Evolutionary conservation across 1,140 invertebrate species (phyloP), one percentile per base, ranked within the genome.

Genomic region (Bradynema listronoti): DNA sequence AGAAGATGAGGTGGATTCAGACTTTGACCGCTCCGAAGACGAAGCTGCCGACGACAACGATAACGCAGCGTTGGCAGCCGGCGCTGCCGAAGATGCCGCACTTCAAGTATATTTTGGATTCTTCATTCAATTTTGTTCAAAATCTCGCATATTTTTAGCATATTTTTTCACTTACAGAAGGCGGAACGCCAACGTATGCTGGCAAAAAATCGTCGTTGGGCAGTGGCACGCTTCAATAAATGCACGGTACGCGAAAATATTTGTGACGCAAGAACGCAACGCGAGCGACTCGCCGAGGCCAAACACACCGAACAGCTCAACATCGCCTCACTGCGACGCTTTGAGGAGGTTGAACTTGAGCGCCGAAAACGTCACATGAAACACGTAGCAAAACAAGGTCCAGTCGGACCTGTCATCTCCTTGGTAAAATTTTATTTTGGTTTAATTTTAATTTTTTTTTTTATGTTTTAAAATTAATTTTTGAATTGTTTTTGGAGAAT

Each of bases 21-120:
- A 71, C 39, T 71, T 68, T 56, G 69, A 75, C 33, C 43, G 49
- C 25, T n/a, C 36, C 14, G 68, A 75, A 36, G 67, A 71, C 1
- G 72, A 72, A 39, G 57, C 67, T 5, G 67, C 66, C 19, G 57
- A 56, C 6, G 50, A 47, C 1, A 51, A 54, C 25, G 67, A 39
- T n/a, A n/a, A n/a, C n/a, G n/a, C n/a, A n/a, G n/a, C n/a, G n/a
- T n/a, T n/a, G n/a, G 27, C 16, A n/a, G 47, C 4, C 27, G 34
- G 47, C 34, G 47, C 16, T 50, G 47, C 11, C 11, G 19, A 39
- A 11, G 36, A 39, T 19, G 36, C 11, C n/a, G n/a, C n/a, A n/a
- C n/a, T n/a, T n/a, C n/a, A n/a, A n/a, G n/a, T n/a, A n/a, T n/a
- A n/a, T n/a, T n/a, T n/a, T n/a, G n/a, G n/a, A n/a, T n/a, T n/a